phyloP scores from a whole-genome alignment of 2,113 vertebrate genomes.

The Clupea harengus region DNA sequence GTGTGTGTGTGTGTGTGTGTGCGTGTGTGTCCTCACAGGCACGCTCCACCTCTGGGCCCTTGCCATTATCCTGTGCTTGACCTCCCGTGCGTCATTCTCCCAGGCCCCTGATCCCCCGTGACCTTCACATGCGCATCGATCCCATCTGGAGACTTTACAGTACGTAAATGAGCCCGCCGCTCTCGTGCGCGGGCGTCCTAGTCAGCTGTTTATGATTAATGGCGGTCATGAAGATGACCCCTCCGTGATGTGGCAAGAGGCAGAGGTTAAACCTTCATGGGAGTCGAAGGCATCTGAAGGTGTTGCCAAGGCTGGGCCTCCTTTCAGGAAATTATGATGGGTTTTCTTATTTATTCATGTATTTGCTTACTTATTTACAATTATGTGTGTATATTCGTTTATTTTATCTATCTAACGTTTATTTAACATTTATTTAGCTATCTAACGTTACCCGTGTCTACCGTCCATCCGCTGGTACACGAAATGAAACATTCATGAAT shows the following conservation, averaged over 20 bases:
- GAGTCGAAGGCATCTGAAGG: not conserved
- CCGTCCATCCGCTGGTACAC: not conserved
- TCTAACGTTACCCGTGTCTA: not conserved
- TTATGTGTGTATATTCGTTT: not conserved
- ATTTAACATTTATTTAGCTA: not conserved
- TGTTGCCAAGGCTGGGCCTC: not conserved
- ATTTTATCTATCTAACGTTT: not conserved
- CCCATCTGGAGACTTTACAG: not conserved
- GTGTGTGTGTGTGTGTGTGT: not conserved
- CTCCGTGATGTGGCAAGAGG: not conserved
- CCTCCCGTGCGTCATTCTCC: not conserved
- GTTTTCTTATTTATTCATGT: not conserved
- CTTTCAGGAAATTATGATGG: not conserved
- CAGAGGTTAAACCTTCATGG: not conserved
- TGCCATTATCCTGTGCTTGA: not conserved
- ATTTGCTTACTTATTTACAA: not conserved
- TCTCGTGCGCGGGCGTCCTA: not conserved
- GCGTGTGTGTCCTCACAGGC: not conserved
- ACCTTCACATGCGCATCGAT: not conserved
- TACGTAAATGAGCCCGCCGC: not conserved
- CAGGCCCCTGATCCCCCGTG: not conserved
- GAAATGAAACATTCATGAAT: not conserved
- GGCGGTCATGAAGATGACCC: not conserved
- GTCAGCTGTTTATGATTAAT: not conserved
- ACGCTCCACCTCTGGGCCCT: not conserved